These are phyloP conservation scores for Coendou prehensilis DNA, from an alignment of 2,797 vertebrate species.

Conservation along the genomic window DNA sequence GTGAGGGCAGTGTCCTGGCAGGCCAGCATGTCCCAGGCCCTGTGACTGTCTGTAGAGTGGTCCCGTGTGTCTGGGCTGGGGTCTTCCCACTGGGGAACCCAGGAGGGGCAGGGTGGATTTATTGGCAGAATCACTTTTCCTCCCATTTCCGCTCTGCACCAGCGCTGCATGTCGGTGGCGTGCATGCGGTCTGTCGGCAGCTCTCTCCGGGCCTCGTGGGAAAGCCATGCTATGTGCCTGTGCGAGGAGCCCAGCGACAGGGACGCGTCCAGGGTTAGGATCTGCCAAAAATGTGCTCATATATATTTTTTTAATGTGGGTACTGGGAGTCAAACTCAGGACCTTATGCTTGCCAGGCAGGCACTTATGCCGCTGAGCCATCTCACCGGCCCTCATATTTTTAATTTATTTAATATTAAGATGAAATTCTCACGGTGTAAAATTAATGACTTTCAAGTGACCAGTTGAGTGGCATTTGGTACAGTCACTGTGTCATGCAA, in stretches of 20 bases:
- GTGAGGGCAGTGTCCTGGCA: fast-evolving
- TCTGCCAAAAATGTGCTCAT: background rate
- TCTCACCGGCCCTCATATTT: background rate
- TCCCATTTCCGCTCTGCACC: fast-evolving
- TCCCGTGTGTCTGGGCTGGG: fast-evolving
- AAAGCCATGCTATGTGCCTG: fast-evolving
- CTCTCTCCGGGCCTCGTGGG: background rate
- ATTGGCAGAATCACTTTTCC: fast-evolving
- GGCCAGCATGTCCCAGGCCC: background rate
- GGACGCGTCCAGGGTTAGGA: fast-evolving
- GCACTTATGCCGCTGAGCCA: too few species aligned
- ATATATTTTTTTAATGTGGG: background rate
- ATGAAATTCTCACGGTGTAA: background rate
- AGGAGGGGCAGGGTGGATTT: fast-evolving
- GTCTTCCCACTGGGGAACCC: fast-evolving
- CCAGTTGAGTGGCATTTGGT: fast-evolving
- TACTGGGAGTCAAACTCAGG: too few species aligned
- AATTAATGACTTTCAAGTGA: background rate
- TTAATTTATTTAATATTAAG: background rate
- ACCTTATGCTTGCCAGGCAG: too few species aligned
- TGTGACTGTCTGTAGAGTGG: too few species aligned
- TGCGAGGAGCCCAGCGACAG: too few species aligned
- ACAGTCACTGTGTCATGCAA: fast-evolving
- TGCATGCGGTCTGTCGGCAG: fast-evolving
- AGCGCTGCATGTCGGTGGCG: fast-evolving